These are phyloP conservation scores for Subacronicta megacephala DNA, from an alignment of 2,888 invertebrate genomes.

Conservation along the genomic window DNA sequence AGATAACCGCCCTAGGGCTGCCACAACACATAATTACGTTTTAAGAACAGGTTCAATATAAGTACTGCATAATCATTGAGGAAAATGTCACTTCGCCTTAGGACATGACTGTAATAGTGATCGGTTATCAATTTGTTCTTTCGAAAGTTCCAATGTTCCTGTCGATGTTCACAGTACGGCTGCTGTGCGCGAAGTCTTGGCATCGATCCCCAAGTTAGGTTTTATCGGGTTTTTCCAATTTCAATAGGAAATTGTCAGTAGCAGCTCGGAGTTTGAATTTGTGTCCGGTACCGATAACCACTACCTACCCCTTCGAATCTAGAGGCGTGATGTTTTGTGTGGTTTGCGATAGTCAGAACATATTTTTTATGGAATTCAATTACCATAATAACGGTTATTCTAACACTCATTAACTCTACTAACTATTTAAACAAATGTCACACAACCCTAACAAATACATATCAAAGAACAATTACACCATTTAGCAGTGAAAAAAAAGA, in stretches of 20 bases:
- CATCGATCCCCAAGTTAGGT: no score
- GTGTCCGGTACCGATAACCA: no score
- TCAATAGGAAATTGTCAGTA: no score
- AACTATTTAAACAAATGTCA: conserved; percentile 11
- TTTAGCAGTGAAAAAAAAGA: conserved; percentile 32
- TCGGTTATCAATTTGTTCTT: conserved; percentile 37
- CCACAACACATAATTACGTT: conserved; percentile 64
- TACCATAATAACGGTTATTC: neutral
- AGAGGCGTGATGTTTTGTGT: no score
- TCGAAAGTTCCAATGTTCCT: conserved; percentile 20
- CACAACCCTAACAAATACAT: conserved; percentile 4
- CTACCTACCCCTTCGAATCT: no score
- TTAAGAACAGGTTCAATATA: conserved; percentile 59
- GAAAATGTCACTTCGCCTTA: conserved; percentile 50
- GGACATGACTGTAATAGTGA: conserved; percentile 45
- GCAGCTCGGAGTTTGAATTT: no score
- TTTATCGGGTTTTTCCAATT: no score
- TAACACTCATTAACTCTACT: conserved; percentile 4
- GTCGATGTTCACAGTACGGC: no score
- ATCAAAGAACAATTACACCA: conserved; percentile 22
- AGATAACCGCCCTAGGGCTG: conserved; percentile 68
- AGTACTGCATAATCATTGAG: conserved; percentile 43
- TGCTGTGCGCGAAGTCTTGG: no score
- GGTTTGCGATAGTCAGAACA: no score
- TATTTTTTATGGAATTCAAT: neutral